phyloP scores from a whole-genome alignment of 2,113 vertebrate species.

The Leptosomus discolor region DNA sequence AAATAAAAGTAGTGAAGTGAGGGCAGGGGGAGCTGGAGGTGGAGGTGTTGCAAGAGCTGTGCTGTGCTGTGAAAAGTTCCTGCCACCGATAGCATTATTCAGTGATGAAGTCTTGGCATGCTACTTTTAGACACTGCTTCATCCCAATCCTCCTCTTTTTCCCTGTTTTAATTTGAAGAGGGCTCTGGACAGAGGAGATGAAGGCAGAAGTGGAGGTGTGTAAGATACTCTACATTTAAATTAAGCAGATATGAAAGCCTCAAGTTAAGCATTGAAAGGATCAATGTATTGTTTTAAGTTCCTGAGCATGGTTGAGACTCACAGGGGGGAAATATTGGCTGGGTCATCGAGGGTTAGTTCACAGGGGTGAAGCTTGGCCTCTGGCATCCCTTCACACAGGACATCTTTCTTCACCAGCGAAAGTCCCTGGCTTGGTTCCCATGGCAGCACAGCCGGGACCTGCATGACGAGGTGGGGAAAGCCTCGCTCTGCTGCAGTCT shows the following conservation, averaged over 20 bases:
- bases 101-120: not conserved
- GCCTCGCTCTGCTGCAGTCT: accelerated
- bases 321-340: not conserved
- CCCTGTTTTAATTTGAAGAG: not conserved
- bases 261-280: not conserved
- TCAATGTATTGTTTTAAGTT: not conserved
- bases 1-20: not conserved
- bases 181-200: not conserved
- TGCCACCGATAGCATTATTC: not conserved
- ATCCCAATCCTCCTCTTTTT: not conserved
- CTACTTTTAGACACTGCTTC: not conserved
- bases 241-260: not conserved
- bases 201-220: not conserved
- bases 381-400: not conserved
- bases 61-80: not conserved
- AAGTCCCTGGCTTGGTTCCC: not conserved
- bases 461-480: not conserved
- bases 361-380: not conserved
- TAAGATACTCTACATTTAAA: not conserved
- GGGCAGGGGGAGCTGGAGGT: not conserved
- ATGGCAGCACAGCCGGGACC: accelerated
- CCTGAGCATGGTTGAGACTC: not conserved
- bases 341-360: not conserved
- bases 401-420: not conserved
- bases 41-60: not conserved